These are phyloP conservation scores for Nycteola revayana DNA, from an alignment of 2,888 invertebrate genomes.

Conservation along the genomic window DNA sequence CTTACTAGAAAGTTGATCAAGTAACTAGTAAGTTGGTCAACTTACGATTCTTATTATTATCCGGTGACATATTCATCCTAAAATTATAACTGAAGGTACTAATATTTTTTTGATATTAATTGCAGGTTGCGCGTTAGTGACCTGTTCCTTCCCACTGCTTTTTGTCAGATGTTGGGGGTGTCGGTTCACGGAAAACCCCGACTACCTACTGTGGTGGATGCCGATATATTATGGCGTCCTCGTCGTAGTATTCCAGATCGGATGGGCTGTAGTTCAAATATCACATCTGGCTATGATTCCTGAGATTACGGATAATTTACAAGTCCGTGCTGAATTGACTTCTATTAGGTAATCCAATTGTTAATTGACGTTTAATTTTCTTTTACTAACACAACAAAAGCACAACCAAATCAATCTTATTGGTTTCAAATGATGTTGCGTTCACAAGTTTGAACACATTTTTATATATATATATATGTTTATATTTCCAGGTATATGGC, in stretches of 20 bases:
- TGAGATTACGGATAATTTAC: slow-evolving; percentile 85
- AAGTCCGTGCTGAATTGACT: slow-evolving; percentile 89
- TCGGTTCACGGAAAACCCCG: slow-evolving; percentile 46
- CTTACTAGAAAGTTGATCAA: no score
- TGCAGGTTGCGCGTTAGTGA: slow-evolving; percentile 85
- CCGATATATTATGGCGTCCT: slow-evolving; percentile 80
- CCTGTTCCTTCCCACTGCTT: slow-evolving; percentile 88
- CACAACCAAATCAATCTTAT: no score
- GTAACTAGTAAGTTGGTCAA: no score
- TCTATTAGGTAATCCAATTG: slow-evolving; percentile 90
- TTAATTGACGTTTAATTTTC: no score
- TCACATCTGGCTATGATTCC: slow-evolving; percentile 96
- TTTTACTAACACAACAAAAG: no score
- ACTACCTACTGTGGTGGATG: slow-evolving; percentile 75
- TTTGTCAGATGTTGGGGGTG: slow-evolving; percentile 87
- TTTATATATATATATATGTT: no score
- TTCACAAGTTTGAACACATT: no score
- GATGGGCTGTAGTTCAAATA: slow-evolving; percentile 97
- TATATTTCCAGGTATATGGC: slow-evolving; percentile 88
- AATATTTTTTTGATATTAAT: slow-evolving; percentile 12
- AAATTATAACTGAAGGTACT: no score
- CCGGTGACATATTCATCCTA: no score
- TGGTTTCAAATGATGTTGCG: no score
- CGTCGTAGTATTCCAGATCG: slow-evolving; percentile 92
- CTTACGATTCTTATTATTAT: no score